Evolutionary conservation across 1,140 invertebrate genomes (phyloP).

Genomic region (Eupristina koningsbergeri): DNA sequence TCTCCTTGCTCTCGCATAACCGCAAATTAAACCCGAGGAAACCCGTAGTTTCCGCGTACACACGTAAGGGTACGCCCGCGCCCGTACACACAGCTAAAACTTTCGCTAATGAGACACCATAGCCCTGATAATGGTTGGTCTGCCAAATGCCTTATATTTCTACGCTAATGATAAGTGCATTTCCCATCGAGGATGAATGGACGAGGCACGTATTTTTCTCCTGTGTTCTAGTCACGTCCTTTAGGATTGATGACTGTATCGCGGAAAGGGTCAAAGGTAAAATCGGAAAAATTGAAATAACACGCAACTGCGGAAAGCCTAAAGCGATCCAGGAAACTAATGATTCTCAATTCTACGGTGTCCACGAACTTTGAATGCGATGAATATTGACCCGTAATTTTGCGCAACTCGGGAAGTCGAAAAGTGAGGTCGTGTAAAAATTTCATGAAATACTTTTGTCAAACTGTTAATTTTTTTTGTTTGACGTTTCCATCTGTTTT

Average conservation of each 20-base stretch:
- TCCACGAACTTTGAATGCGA: background rate
- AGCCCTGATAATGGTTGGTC: constrained; percentile 2
- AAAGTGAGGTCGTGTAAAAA: background rate
- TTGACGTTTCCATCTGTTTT: no score
- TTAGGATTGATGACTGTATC: constrained; percentile 16
- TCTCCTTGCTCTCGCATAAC: background rate
- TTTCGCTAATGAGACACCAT: constrained; percentile 41
- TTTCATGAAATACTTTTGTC: background rate
- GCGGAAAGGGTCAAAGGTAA: background rate
- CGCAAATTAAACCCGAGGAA: constrained; percentile 28
- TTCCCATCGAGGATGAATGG: background rate
- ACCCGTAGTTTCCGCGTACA: background rate
- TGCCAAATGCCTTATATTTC: background rate
- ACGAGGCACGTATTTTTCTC: background rate
- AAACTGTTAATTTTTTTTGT: no score
- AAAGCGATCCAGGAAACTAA: background rate
- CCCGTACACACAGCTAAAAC: background rate
- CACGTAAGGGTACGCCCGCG: background rate
- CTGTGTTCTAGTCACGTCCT: background rate
- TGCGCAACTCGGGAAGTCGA: background rate
- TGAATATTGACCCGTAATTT: no score
- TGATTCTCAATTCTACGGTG: background rate
- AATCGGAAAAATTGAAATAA: constrained; percentile 7
- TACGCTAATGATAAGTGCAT: constrained; percentile 26
- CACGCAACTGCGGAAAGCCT: background rate